Evolutionary conservation across 2,797 vertebrate species (phyloP), one percentile per base, ranked within the genome.

Genomic region (Coilia nasus): DNA sequence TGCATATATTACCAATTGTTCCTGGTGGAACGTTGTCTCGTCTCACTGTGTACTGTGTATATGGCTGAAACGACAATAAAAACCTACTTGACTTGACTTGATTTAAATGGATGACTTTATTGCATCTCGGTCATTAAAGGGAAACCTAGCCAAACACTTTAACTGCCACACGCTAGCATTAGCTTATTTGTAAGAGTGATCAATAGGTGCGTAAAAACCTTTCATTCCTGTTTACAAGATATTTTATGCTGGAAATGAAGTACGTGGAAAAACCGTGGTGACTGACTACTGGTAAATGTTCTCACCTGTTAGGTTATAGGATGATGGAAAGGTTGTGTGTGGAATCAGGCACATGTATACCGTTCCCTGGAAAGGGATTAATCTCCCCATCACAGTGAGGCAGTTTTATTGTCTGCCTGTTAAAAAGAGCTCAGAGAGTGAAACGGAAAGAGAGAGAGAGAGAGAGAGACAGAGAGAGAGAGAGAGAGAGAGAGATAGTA

Each of bases 401-500:
- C 31, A 44, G 17, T 78, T 78, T 78, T 78, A 78, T 78, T 44
- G 71, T 35, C 41, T 44, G 35, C 71, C 35, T 41, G 71, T 78
- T 41, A 44, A 78, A 78, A 21, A 78, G 50, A 54, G 50, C 50
- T 3, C 50, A 54, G 62, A 12, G 62, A 11, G 62, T 25, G 62
- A 23, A 23, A 62, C 21, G 23, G 14, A 41, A 3, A 67, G 64
- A 67, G 64, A 67, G 64, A 67, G 64, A 67, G 64, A 67, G 64
- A 67, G 64, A 67, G 31, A 75, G 31, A 41, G 67, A 71, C 10
- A 71, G 64, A 71, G 64, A 71, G 64, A 71, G 64, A 71, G 64
- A 47, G 21, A n/a, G 60, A 7, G 60, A n/a, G 60, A 47, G 46
- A 47, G 46, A 47, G 46, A 47, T 3, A 47, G 4, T 10, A 47